These are phyloP conservation scores for Pentalonia nigronervosa DNA, from an alignment of 1,140 invertebrate species.

Conservation along the genomic window DNA sequence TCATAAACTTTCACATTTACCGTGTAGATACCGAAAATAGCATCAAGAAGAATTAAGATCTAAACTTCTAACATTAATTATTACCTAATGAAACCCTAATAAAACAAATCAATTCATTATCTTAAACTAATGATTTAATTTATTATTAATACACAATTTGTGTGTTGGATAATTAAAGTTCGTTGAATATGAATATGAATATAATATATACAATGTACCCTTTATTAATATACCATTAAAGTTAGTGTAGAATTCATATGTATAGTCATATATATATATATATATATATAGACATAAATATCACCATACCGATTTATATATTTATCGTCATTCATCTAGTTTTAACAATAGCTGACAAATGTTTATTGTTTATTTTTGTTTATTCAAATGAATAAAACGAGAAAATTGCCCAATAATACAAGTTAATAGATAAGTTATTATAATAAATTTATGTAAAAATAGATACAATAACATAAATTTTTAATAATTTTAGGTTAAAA, in stretches of 20 bases:
- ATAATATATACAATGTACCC: not conserved
- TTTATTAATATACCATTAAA: not conserved
- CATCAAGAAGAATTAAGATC: not conserved
- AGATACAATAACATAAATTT: no score
- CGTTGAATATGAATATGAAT: not conserved
- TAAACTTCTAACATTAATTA: not conserved
- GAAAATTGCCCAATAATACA: no score
- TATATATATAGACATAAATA: not conserved
- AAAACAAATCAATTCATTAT: not conserved
- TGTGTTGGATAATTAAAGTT: not conserved
- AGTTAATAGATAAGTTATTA: no score
- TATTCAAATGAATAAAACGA: no score
- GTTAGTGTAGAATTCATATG: not conserved
- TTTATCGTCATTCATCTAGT: not conserved
- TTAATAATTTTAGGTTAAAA: no score
- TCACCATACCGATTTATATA: not conserved
- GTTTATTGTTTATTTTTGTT: no score
- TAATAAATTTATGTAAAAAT: no score
- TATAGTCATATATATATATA: no score
- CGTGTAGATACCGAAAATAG: not conserved
- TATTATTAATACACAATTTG: not conserved
- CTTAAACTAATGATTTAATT: not conserved
- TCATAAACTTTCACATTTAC: constrained; percentile 37
- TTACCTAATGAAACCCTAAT: not conserved
- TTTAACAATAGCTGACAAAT: not conserved